Conservation (phyloP, 2,113 vertebrate species). For the Sclerurus mexicanus region DNA sequence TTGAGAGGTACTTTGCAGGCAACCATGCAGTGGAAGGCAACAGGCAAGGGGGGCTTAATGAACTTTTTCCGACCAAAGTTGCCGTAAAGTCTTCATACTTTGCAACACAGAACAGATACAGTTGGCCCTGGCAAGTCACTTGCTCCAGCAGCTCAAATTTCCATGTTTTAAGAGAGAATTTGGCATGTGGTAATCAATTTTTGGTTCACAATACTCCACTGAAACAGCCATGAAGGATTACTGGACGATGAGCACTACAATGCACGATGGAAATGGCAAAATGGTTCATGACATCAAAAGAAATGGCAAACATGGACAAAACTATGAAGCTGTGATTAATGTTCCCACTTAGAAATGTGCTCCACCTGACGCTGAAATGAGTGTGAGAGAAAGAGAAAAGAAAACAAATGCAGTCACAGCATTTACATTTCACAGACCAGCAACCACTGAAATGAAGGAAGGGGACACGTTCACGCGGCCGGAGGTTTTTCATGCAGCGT, state of each 20-base stretch:
- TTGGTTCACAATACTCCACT: conserved; percentile 54
- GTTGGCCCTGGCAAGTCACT: neutral
- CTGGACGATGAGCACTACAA: conserved; percentile 46
- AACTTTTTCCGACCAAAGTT: conserved; percentile 5
- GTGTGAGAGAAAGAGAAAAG: neutral
- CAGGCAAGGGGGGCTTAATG: conserved; percentile 55
- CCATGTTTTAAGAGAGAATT: conserved; percentile 20
- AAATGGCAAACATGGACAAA: conserved; percentile 64
- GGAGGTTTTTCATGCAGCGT: conserved; percentile 71
- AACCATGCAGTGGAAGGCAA: conserved; percentile 69
- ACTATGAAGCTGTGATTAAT: conserved; percentile 34
- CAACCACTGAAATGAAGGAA: conserved; percentile 59
- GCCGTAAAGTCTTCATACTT: conserved; percentile 74
- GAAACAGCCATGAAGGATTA: conserved; percentile 43
- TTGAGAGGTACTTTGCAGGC: conserved; percentile 72
- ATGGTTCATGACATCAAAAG: conserved; percentile 47
- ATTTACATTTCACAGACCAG: conserved; percentile 60
- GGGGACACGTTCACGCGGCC: neutral
- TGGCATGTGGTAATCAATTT: conserved; percentile 6
- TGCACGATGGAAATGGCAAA: conserved; percentile 53
- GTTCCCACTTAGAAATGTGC: conserved; percentile 49
- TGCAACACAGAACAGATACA: conserved; percentile 70
- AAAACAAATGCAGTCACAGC: conserved; percentile 52
- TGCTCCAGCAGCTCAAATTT: neutral
- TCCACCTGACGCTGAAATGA: conserved; percentile 43